These are phyloP conservation scores for Frankliniella intonsa DNA, from an alignment of 2,888 invertebrate genomes.

Conservation along the genomic window DNA sequence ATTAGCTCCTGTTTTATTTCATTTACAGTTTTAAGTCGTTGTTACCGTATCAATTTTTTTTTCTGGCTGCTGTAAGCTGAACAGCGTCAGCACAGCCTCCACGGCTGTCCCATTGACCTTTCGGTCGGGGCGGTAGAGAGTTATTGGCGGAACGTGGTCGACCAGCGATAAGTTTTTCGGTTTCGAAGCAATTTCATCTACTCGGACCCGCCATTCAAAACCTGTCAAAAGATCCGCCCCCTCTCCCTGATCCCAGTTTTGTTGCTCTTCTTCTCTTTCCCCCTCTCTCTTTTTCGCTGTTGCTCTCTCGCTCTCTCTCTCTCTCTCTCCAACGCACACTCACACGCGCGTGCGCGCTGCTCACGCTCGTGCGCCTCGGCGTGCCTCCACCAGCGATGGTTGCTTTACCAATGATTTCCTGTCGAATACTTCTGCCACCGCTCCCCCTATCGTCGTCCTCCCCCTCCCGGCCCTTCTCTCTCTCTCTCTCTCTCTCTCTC, in stretches of 20 bases:
- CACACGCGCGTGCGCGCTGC: background rate
- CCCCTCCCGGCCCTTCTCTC: background rate
- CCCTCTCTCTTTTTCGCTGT: background rate
- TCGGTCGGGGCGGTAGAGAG: background rate
- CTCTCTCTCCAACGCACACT: background rate
- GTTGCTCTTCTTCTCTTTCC: background rate
- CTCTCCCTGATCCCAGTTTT: background rate
- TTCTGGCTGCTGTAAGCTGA: background rate
- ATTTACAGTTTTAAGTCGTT: background rate
- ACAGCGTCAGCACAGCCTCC: too few species aligned
- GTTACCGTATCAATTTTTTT: background rate
- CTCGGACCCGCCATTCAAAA: constrained; percentile 12
- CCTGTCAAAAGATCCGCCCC: background rate
- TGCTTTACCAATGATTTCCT: constrained; percentile 20
- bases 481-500: background rate
- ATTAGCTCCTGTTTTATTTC: too few species aligned
- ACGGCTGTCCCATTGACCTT: background rate
- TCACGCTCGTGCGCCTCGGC: background rate
- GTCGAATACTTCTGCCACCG: constrained; percentile 5
- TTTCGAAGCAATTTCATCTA: constrained; percentile 20
- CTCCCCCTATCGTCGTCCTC: background rate
- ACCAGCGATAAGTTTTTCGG: background rate
- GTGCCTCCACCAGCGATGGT: background rate
- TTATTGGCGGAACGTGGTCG: background rate
- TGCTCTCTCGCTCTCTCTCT: background rate